Conservation (phyloP, 2,113 vertebrate species). For the Myrmecophaga tridactyla region DNA sequence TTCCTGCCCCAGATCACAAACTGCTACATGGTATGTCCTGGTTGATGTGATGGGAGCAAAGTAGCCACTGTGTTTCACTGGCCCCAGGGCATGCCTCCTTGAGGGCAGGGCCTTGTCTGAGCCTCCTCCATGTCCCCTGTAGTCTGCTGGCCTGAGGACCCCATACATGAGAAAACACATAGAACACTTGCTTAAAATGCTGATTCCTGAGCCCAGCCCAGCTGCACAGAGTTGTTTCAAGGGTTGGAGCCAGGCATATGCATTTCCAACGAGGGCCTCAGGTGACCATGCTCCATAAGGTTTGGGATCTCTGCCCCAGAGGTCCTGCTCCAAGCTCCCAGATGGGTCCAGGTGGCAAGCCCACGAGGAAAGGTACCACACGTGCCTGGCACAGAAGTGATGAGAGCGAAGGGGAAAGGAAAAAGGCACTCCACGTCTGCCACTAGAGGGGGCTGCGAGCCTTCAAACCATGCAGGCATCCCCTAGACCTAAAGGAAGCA, state of each 20-base stretch:
- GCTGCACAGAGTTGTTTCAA: neutral
- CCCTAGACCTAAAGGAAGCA: neutral
- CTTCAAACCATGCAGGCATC: neutral
- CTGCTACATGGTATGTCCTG: neutral
- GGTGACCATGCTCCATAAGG: neutral
- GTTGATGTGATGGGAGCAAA: neutral
- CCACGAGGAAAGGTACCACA: neutral
- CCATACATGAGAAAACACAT: neutral
- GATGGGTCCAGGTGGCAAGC: neutral
- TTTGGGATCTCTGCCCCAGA: neutral
- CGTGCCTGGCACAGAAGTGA: rapidly evolving
- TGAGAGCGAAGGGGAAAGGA: neutral
- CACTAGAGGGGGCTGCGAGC: conserved; percentile 63
- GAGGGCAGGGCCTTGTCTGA: neutral
- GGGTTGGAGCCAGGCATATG: neutral
- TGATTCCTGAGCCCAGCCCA: neutral
- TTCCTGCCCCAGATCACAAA: neutral
- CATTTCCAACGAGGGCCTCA: neutral
- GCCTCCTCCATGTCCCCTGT: neutral
- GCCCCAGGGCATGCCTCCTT: neutral
- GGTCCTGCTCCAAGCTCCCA: neutral
- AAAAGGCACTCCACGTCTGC: neutral
- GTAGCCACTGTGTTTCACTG: neutral
- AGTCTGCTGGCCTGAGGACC: neutral
- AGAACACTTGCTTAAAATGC: neutral